Conservation (phyloP, 2,888 invertebrate genomes). For the Leptodirus hochenwartii region DNA sequence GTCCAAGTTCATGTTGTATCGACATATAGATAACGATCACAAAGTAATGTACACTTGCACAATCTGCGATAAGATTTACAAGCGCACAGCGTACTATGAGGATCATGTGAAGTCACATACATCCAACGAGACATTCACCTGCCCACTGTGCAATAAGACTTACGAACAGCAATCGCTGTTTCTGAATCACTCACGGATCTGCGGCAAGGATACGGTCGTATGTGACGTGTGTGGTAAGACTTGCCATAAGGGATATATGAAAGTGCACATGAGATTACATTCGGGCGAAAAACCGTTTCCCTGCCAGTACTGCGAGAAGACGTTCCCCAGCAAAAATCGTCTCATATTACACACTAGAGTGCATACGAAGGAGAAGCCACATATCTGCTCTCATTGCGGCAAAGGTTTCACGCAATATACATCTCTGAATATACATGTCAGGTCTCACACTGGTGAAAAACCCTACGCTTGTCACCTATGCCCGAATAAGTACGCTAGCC, state of each 20-base stretch:
- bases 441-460: slow-evolving; percentile 10
- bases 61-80: slow-evolving; percentile 17
- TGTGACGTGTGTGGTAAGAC: too few species aligned
- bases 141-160: too few species aligned
- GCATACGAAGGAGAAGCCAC: slow-evolving; percentile 6
- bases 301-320: slow-evolving; percentile 20
- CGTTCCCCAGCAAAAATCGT: slow-evolving; percentile 15
- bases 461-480: slow-evolving; percentile 6
- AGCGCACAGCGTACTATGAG: slow-evolving; percentile 8
- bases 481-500: slow-evolving; percentile 8
- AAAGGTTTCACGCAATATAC: slow-evolving; percentile 3
- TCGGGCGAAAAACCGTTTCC: slow-evolving; percentile 24
- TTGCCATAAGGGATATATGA: slow-evolving; percentile 7
- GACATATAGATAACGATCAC: too few species aligned
- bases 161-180: too few species aligned
- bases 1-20: too few species aligned
- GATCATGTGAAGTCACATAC: not conserved
- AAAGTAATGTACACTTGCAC: slow-evolving; percentile 22
- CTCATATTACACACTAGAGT: slow-evolving; percentile 1
- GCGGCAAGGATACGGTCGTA: too few species aligned
- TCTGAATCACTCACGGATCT: too few species aligned
- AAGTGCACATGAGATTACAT: slow-evolving; percentile 17
- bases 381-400: slow-evolving; percentile 6
- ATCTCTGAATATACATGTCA: slow-evolving; percentile 3
- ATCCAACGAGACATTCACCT: too few species aligned